Evolutionary conservation across 2,113 vertebrate species (phyloP), one percentile per base, ranked within the genome.

Genomic region (Amblyornis subalaris): DNA sequence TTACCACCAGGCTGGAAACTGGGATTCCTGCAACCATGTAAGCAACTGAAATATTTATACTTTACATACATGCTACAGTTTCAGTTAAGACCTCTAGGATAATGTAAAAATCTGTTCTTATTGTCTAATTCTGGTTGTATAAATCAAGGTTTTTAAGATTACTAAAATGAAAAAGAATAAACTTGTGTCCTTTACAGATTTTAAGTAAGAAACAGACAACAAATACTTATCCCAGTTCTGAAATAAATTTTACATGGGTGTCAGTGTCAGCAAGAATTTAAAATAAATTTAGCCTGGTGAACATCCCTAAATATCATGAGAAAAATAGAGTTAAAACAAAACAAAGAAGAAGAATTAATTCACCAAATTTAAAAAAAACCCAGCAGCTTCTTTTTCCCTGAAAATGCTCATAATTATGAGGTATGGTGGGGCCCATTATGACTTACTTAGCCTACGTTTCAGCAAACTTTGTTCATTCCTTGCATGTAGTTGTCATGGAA

Each of bases 11-110:
- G 12, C 47, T 55, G 61, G 61, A 73, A 82, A 78, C 44, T 51
- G 72, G 29, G 29, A 81, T 66, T 88, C 24, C 33, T 89, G 77
- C 55, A 95, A 82, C 58, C 47, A 65, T 50, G 67, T 65, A 9
- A 91, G 28, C 35, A 91, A 95, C 54, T 73, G 57, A 91, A 96
- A 90, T 91, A 73, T 88, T 96, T 91, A 74, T 55, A 58, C 21
- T 74, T 42, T 42, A 17, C 10, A 36, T 82, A 70, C n/a, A 22
- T 89, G 69, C 35, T 79, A 40, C 29, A 78, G 31, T 58, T 72
- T 89, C 35, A 90, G 47, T 55, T 92, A 87, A 87, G n/a, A 17
- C 8, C 22, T 72, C 51, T 78, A 19, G 33, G 16, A 62, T 89
- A 58, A 93, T 44, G 33, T 22, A 44, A 74, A 89, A 76, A 83